A percentile compares a stretch with the other conserved stretches of the same genome.
Conservation (phyloP, 2,888 invertebrate genomes). For the Hyalella azteca region DNA sequence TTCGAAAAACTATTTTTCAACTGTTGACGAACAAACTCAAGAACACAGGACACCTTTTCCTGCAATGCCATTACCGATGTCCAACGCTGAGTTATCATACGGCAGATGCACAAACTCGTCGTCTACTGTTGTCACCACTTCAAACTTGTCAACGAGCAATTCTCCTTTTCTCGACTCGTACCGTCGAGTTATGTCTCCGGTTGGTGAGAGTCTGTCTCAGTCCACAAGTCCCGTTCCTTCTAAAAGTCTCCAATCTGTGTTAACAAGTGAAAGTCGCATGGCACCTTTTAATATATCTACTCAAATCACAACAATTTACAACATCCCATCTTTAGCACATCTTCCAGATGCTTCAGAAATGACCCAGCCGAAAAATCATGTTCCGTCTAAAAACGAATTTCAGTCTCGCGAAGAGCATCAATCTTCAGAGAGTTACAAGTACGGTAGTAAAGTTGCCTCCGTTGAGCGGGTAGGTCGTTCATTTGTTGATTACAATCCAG, state of each 20-base stretch:
- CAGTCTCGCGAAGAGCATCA: background rate
- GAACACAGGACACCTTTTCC: background rate
- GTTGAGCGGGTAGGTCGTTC: background rate
- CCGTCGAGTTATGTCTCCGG: slow-evolving; percentile 1
- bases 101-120: slow-evolving; percentile 10
- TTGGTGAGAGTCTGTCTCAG: background rate
- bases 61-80: background rate
- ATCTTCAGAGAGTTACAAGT: background rate
- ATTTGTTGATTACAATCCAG: background rate
- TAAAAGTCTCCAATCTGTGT: background rate
- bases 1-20: background rate
- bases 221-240: slow-evolving; percentile 6
- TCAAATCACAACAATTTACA: slow-evolving; percentile 30
- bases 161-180: slow-evolving; percentile 7
- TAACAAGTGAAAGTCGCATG: background rate
- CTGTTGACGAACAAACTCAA: background rate
- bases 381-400: background rate
- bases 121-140: background rate
- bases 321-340: slow-evolving; percentile 13
- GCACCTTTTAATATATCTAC: slow-evolving; percentile 26
- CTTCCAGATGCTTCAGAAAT: background rate
- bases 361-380: background rate
- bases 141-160: background rate
- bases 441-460: background rate
- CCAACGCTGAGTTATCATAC: background rate